phyloP scores from a whole-genome alignment of 2,113 vertebrate species.

The Peromyscus maniculatus region DNA sequence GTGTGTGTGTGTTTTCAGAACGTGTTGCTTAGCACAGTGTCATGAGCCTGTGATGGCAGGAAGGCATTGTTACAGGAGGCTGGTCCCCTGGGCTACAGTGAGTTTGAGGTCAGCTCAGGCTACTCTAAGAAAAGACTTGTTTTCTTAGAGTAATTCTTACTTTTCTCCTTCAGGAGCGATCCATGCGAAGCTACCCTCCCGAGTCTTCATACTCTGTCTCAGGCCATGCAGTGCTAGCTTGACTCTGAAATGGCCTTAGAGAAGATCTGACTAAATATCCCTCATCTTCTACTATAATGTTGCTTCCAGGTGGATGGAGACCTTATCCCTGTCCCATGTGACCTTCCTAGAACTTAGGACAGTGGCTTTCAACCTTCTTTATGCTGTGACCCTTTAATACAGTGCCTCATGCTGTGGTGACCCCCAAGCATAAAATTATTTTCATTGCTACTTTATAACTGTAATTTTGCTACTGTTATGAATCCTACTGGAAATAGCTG shows the following conservation, averaged over 20 bases:
- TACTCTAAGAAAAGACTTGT: background rate
- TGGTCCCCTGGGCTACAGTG: background rate
- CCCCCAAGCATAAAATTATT: background rate
- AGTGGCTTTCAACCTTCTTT: background rate
- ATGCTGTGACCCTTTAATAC: background rate
- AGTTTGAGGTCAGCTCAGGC: background rate
- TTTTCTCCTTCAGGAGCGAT: background rate
- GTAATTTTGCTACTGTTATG: background rate
- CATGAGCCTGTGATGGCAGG: background rate
- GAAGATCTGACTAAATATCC: background rate
- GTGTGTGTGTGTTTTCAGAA: background rate
- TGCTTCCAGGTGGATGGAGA: background rate
- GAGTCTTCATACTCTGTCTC: background rate
- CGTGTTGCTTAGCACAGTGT: background rate
- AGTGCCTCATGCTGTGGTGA: background rate
- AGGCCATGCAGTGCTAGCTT: background rate
- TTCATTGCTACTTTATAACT: background rate
- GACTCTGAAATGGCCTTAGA: background rate
- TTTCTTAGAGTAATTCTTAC: background rate
- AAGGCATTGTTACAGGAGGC: background rate
- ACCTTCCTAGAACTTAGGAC: too few species aligned
- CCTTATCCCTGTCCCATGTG: background rate
- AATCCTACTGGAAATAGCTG: background rate
- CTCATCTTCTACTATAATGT: background rate
- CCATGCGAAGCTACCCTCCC: background rate